Base-by-base conservation (phyloP, 2,888 invertebrate species). In the Microplitis manilae region DNA sequence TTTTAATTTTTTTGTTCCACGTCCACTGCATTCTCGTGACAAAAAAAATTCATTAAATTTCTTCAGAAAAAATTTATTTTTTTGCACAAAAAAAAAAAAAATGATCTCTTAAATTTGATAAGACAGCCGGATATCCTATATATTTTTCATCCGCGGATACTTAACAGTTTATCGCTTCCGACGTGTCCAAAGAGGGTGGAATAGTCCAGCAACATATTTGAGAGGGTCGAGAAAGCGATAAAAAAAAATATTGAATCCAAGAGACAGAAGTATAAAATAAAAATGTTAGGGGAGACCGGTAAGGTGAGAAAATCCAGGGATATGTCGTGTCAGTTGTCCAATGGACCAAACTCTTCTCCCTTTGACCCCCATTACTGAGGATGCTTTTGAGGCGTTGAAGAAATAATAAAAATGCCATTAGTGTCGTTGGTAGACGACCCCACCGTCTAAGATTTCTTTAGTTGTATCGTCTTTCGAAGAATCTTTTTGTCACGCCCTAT, bases 391-490 rank as follows among this genome's bases (percentile, higher is more conserved):
- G 75, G 65, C 41, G 79, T 78, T 79, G 80, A 85, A 86, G 86
- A 89, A 77, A 90, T 89, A 88, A 89, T 90, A 90, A 90, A 89
- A 90, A 87, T 89, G 86, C 89, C 88, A 89, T 89, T 90, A 89
- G 87, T 86, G 88, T 86, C 86, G 86, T 85, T 85, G 79, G 82
- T 77, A 82, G 76, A 82, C 82, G 80, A 81, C 82, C 81, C 85
- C 82, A 5, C 7, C 13, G 50, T 50, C 50, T 50, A 83, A 84
- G 85, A 85, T 87, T 87, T 85, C 84, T 80, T 78, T 76, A 81
- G 82, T 83, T 85, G 84, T 85, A 82, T 84, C 75, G 78, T 76
- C 77, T 78, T 77, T 73, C 71, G 15, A 75, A 65, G 68, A 62
- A 65, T 78, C 70, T 78, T 78, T 76, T 81, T 83, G 82, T 80